Evolutionary conservation across 2,888 invertebrate species (phyloP).

Genomic region (Drosophila putrida): DNA sequence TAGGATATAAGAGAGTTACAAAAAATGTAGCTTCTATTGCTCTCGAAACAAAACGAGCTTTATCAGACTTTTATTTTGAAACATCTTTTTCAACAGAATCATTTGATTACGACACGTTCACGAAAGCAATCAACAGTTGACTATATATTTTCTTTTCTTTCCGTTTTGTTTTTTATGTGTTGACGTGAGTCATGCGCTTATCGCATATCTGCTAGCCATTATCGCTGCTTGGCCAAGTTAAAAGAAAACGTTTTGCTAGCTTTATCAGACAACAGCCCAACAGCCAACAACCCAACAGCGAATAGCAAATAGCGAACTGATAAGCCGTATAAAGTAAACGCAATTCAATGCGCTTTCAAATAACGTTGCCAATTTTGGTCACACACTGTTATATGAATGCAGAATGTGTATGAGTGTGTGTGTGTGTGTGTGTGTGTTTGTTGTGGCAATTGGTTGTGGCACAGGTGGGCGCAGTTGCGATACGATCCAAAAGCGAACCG

Average conservation of each 20-base stretch:
- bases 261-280: slow-evolving; percentile 53
- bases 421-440: slow-evolving; percentile 16
- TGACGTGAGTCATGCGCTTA: slow-evolving; percentile 44
- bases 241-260: slow-evolving; percentile 58
- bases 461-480: slow-evolving; percentile 73
- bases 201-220: slow-evolving; percentile 50
- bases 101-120: slow-evolving; percentile 35
- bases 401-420: slow-evolving; percentile 28
- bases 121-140: slow-evolving; percentile 23
- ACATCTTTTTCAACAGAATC: slow-evolving; percentile 6
- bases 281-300: slow-evolving; percentile 10
- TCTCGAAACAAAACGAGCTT: background rate
- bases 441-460: slow-evolving; percentile 41
- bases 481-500: slow-evolving; percentile 29
- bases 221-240: slow-evolving; percentile 53
- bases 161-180: background rate
- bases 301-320: slow-evolving; percentile 38
- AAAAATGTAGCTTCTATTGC: background rate
- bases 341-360: slow-evolving; percentile 74
- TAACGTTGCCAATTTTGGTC: slow-evolving; percentile 69
- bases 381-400: slow-evolving; percentile 44
- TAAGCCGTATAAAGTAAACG: slow-evolving; percentile 66
- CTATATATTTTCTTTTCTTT: slow-evolving; percentile 3
- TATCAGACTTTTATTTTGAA: background rate
- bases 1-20: background rate